Evolutionary conservation across 2,113 vertebrate species (phyloP), one percentile per base, ranked within the genome.

Genomic region (Hyla sarda): DNA sequence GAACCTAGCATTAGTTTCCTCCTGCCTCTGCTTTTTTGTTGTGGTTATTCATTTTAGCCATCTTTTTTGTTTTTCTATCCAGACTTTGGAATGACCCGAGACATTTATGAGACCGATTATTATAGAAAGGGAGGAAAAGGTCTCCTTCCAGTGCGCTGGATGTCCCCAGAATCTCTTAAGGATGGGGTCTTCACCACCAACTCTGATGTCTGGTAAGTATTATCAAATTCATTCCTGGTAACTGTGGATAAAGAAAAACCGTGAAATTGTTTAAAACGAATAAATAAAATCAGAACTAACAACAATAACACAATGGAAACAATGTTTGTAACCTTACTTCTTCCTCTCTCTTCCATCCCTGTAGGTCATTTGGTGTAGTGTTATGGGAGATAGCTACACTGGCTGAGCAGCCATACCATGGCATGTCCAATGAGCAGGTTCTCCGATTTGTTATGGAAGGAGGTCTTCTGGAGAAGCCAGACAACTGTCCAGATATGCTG

Each of bases 61-160:
- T 0, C 1, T 34, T 88, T 74, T 73, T 83, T 58, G 81, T 67
- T 78, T 54, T 5, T 4, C 3, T 79, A 37, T 88, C 3, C 83
- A 99, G 98, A 99, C 92, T 99, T 99, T 88, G 98, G 98, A 88
- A 99, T 99, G 98, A 99, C 98, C 0, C 95, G 98, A 88, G 98
- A 99, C 89, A 99, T 99, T 94, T 99, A 99, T 4, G 98, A 99
- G 94, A 99, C 98, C 0, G 98, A 99, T 94, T 99, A 99, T 91
- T 99, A 99, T 89, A 92, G 98, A 62, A 99, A 99, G 91, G 98
- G 98, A 89, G 98, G 98, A 72, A 99, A 99, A 50, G 98, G 98
- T 13, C 90, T 99, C 87, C 94, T 99, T 89, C 98, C 98, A 0
- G 98, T 99, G 3, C 97, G 98, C 90, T 99, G 98, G 98, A 99